Base-by-base conservation (phyloP, 2,888 invertebrate genomes). In the Vesta saturnalis region DNA sequence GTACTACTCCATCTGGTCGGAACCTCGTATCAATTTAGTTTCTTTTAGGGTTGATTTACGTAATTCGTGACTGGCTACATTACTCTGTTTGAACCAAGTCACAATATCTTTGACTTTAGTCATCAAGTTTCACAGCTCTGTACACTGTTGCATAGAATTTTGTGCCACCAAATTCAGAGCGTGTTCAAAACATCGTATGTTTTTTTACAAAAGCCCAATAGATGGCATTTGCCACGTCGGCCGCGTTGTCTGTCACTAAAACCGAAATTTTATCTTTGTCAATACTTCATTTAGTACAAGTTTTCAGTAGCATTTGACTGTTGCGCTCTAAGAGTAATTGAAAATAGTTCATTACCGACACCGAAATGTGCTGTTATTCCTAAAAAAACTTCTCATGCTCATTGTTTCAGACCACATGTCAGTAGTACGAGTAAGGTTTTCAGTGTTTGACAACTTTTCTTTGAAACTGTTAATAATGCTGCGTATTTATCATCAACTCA, bases 221-320 rank as follows among this genome's bases (percentile, higher is more conserved):
- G 57, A 76, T 67, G 56, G 74, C 74, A 49, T 74, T 75, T 60
- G 73, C 73, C 60, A 77, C 74, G 72, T 74, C 75, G 12, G 74
- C 73, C 57, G 71, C 75, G 67, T 74, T 75, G 60, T 73, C 76
- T 49, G 73, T 76, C 43, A 75, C 64, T 70, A 74, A 52, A 49
- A 71, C 74, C 71, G 52, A 59, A 52, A 75, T 68, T 74, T 74
- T 74, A 56, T 58, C 35, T 18, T 14, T 16, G 12, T 22, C 47
- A 4, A 64, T 64, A n/a, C 54, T 39, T 59, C 71, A 74, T 70
- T 75, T 72, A 69, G 67, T 69, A 57, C 67, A 70, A 65, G 69
- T 74, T 43, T 43, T 70, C 47, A 56, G 69, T 63, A 73, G 21
- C 67, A 15, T 52, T 52, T 8, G 14, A 52, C 3, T 3, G 18